Conservation (phyloP, 2,797 vertebrate genomes). For the Malurus leucopterus region DNA sequence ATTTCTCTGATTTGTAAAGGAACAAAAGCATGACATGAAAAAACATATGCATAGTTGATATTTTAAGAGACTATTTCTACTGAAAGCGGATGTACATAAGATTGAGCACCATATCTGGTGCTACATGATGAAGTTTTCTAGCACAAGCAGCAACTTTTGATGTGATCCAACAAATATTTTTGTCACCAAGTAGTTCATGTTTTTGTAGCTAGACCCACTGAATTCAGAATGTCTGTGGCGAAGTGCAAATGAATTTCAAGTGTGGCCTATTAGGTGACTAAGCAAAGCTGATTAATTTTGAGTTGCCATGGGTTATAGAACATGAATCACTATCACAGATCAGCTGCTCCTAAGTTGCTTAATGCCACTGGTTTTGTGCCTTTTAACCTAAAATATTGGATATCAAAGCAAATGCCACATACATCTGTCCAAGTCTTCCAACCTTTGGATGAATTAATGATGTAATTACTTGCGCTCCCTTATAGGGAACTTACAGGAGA, state of each 20-base stretch:
- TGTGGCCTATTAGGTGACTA: not conserved
- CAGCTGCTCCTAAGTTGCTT: not conserved
- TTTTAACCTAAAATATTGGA: not conserved
- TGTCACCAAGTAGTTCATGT: not conserved
- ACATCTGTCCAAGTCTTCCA: not conserved
- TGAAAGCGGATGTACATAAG: not conserved
- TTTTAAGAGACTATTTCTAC: not conserved
- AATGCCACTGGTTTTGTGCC: not conserved
- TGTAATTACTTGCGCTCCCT: not conserved
- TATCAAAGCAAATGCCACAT: not conserved
- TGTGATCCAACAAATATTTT: not conserved
- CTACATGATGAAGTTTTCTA: not conserved
- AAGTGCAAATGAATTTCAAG: not conserved
- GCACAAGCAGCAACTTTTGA: not conserved
- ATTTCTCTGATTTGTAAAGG: constrained; percentile 5
- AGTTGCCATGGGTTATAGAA: not conserved
- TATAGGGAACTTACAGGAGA: not conserved
- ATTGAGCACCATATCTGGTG: not conserved
- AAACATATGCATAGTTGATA: not conserved
- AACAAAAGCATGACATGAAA: not conserved
- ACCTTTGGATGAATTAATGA: not conserved
- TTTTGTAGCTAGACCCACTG: not conserved
- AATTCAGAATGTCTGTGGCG: not conserved
- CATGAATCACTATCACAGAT: not conserved
- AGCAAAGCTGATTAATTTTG: not conserved